Conservation (phyloP, 1,140 invertebrate genomes). For the Choristoneura fumiferana region DNA sequence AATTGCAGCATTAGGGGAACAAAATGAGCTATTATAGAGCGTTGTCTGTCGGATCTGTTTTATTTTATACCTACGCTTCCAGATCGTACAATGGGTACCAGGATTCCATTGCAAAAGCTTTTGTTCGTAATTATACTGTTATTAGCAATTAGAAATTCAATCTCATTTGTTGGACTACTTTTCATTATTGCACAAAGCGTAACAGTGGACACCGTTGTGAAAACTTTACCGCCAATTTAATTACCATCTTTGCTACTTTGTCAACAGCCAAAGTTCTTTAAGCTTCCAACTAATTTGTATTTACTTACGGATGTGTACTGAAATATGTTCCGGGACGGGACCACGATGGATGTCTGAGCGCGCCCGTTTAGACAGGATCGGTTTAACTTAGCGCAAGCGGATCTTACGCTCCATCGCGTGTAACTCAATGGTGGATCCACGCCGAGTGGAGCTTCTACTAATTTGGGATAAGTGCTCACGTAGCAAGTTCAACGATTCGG, state of each 20-base stretch:
- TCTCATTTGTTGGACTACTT: too few species aligned
- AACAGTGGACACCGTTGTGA: too few species aligned
- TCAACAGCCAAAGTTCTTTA: background rate
- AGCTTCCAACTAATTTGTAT: conserved; percentile 1
- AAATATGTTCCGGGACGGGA: conserved; percentile 27
- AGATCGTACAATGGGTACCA: conserved; percentile 44
- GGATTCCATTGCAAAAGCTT: conserved; percentile 37
- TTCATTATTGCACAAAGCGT: too few species aligned
- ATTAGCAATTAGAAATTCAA: too few species aligned
- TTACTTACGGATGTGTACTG: conserved; percentile 21
- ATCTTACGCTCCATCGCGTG: conserved; percentile 53
- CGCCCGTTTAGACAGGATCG: conserved; percentile 40
- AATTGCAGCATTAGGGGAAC: conserved; percentile 65
- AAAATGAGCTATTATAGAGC: conserved; percentile 61
- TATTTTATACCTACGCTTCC: conserved; percentile 55
- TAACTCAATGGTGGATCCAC: conserved; percentile 38
- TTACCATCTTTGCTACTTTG: background rate
- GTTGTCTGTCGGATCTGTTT: conserved; percentile 51
- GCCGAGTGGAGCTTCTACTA: conserved; percentile 44
- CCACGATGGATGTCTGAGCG: conserved; percentile 29
- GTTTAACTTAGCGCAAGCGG: conserved; percentile 46
- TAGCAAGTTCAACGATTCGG: conserved; percentile 47
- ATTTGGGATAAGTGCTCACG: conserved; percentile 64
- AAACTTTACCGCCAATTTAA: too few species aligned
- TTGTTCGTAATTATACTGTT: conserved; percentile 26